Evolutionary conservation across 1,140 invertebrate genomes (phyloP).

Genomic region (Neodiprion fabricii): DNA sequence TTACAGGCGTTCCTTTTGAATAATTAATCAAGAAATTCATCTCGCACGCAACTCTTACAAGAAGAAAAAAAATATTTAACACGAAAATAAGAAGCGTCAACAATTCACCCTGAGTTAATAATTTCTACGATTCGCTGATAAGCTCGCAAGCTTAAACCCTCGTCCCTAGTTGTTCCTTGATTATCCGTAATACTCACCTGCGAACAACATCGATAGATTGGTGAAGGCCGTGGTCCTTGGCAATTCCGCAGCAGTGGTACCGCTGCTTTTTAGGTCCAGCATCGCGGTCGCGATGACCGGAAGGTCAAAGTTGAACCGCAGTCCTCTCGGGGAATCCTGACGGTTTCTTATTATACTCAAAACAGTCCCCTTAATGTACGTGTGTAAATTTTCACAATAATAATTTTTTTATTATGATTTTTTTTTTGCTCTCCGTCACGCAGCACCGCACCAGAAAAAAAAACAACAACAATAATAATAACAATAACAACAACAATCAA

Average conservation of each 20-base stretch:
- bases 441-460: not conserved
- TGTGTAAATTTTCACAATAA: not conserved
- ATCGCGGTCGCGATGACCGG: conserved; percentile 47
- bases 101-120: no score
- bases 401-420: no score
- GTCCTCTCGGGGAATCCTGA: not conserved
- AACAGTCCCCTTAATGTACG: no score
- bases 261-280: conserved; percentile 70
- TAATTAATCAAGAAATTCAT: no score
- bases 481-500: conserved; percentile 2
- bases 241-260: conserved; percentile 66
- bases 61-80: no score
- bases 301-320: not conserved
- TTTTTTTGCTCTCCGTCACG: not conserved
- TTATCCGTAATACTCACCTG: conserved; percentile 59
- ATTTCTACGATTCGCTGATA: no score
- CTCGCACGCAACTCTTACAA: no score
- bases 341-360: no score
- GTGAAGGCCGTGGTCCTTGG: conserved; percentile 65
- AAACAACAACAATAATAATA: not conserved
- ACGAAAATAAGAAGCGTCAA: no score
- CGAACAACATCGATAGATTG: conserved; percentile 72
- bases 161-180: not conserved
- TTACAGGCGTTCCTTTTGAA: no score
- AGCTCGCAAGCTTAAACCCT: not conserved